Evolutionary conservation across 2,113 vertebrate species (phyloP).

Genomic region (Leucosticte australis): DNA sequence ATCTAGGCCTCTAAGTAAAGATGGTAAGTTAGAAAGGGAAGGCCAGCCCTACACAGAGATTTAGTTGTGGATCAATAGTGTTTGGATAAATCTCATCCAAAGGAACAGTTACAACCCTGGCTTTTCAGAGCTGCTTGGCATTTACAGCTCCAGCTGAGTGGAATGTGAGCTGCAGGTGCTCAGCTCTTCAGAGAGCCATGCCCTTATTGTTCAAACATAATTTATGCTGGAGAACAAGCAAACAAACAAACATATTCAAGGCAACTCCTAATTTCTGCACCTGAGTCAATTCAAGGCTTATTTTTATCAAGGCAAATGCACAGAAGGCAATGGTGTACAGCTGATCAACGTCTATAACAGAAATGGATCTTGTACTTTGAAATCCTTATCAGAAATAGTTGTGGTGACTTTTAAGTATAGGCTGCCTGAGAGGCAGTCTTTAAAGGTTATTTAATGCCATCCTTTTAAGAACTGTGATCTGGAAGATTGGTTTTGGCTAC

Average conservation of each 20-base stretch:
- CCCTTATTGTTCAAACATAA: constrained; percentile 17
- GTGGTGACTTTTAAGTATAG: neutral
- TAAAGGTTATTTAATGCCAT: neutral
- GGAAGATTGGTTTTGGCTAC: neutral
- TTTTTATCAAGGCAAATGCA: constrained; percentile 24
- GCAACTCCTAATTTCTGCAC: constrained; percentile 29
- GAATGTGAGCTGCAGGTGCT: constrained; percentile 46
- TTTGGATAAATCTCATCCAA: neutral
- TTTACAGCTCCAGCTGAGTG: constrained; percentile 19
- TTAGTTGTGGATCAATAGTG: neutral
- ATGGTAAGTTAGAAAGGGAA: neutral
- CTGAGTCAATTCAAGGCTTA: constrained; percentile 19
- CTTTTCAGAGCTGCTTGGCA: constrained; percentile 26
- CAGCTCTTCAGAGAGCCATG: neutral
- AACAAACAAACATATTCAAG: constrained; percentile 33
- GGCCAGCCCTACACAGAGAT: neutral
- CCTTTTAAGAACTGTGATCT: neutral
- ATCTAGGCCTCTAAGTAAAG: neutral
- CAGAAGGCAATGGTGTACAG: neutral
- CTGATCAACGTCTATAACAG: neutral
- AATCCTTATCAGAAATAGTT: constrained; percentile 23
- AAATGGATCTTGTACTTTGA: constrained; percentile 10
- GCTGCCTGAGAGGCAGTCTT: neutral
- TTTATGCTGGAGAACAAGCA: constrained; percentile 27
- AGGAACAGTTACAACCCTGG: neutral